Evolutionary conservation across 2,113 vertebrate genomes (phyloP).

Genomic region (Aptenodytes patagonicus): DNA sequence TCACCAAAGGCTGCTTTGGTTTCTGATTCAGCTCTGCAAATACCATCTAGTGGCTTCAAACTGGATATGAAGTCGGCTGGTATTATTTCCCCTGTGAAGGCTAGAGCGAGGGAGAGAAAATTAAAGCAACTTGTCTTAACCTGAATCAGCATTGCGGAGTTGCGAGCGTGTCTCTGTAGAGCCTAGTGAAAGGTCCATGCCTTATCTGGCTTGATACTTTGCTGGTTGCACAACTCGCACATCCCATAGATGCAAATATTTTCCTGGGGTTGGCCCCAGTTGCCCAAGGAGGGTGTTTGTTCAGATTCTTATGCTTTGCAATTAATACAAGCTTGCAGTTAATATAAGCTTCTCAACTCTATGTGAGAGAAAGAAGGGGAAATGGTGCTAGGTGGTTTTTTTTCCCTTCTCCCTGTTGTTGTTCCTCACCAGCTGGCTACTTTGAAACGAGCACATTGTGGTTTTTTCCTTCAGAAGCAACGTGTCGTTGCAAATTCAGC

Average conservation of each 20-base stretch:
- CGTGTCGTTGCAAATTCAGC: not conserved
- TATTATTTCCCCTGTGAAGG: not conserved
- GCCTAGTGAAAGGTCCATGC: not conserved
- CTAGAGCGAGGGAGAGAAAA: not conserved
- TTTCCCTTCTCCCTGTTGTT: not conserved
- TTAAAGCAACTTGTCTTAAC: not conserved
- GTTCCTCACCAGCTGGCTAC: slow-evolving; percentile 4
- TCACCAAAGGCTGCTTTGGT: not conserved
- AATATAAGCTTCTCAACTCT: not conserved
- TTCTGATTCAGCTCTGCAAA: not conserved
- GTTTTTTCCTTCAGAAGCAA: not conserved
- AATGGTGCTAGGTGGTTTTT: not conserved
- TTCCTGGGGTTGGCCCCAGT: not conserved
- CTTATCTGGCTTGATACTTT: not conserved
- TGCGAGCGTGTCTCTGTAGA: not conserved
- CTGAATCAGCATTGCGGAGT: not conserved
- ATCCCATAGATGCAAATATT: slow-evolving; percentile 14
- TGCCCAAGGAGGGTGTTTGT: slow-evolving; percentile 24
- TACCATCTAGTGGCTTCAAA: not conserved
- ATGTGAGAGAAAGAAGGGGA: not conserved
- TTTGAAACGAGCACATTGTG: not conserved
- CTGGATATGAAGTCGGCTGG: not conserved
- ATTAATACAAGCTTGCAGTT: slow-evolving; percentile 6
- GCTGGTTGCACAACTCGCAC: not conserved
- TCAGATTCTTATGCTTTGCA: slow-evolving; percentile 50